Evolutionary conservation across 2,888 invertebrate genomes (phyloP).

Genomic region (Cantharis rufa): DNA sequence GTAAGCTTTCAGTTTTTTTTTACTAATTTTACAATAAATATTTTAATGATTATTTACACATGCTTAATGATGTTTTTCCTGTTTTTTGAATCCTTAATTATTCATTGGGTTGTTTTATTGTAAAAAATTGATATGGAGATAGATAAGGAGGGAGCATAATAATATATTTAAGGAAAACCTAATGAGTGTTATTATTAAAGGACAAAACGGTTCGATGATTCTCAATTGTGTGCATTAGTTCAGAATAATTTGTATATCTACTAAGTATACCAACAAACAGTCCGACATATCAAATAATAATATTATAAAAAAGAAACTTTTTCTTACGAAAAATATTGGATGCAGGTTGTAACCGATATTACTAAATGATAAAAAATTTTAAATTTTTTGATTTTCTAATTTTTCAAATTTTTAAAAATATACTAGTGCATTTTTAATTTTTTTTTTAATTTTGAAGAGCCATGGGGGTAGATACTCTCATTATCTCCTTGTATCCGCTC

Average conservation of each 20-base stretch:
- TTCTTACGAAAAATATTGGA: no score
- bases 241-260: background rate
- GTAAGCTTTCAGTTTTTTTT: background rate
- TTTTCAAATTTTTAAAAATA: no score
- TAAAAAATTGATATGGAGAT: background rate
- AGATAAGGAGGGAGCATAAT: background rate
- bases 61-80: background rate
- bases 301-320: no score
- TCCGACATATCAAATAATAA: no score
- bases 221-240: background rate
- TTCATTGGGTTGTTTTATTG: background rate
- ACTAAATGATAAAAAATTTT: no score
- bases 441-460: no score
- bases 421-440: no score
- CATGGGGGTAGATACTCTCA: no score
- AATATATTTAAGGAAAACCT: background rate
- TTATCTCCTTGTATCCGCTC: no score
- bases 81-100: background rate
- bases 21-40: background rate
- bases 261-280: background rate
- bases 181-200: background rate
- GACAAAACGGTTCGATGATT: background rate
- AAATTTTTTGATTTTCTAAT: no score
- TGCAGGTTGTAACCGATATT: no score
- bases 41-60: background rate